Conservation (phyloP, 2,888 invertebrate species). For the Drosophila austrosaltans region DNA sequence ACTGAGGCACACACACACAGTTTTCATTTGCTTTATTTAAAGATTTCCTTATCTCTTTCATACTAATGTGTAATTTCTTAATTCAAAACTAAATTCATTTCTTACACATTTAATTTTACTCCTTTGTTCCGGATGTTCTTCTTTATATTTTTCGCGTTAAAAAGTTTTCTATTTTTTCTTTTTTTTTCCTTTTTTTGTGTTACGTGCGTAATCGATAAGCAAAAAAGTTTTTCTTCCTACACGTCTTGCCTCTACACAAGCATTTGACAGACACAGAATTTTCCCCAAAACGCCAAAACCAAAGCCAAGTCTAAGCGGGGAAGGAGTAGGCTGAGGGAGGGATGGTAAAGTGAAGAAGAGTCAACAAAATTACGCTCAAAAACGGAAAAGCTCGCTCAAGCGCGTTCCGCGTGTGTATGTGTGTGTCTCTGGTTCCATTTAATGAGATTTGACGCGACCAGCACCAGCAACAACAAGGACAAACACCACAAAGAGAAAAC, state of each 20-base stretch:
- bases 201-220: slow-evolving; percentile 78
- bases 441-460: slow-evolving; percentile 69
- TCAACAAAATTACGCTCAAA: slow-evolving; percentile 58
- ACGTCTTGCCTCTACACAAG: slow-evolving; percentile 73
- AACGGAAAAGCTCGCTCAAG: slow-evolving; percentile 75
- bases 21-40: not conserved
- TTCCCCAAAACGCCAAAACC: slow-evolving; percentile 44
- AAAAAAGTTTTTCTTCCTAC: slow-evolving; percentile 59
- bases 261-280: slow-evolving; percentile 62
- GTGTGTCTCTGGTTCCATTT: slow-evolving; percentile 43
- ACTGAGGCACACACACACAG: not conserved
- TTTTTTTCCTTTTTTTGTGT: slow-evolving; percentile 46
- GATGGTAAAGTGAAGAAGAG: slow-evolving; percentile 24
- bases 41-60: not conserved
- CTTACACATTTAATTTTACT: slow-evolving; percentile 45
- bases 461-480: slow-evolving; percentile 39
- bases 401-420: slow-evolving; percentile 58
- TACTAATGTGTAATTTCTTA: not conserved
- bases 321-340: not conserved
- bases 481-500: slow-evolving; percentile 43
- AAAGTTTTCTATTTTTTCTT: slow-evolving; percentile 18
- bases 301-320: slow-evolving; percentile 15
- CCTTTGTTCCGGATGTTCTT: slow-evolving; percentile 19
- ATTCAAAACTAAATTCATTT: not conserved
- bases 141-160: slow-evolving; percentile 3